Evolutionary conservation across 2,113 vertebrate genomes (phyloP), one percentile per base, ranked within the genome.

Genomic region (Hydrolagus affinis): DNA sequence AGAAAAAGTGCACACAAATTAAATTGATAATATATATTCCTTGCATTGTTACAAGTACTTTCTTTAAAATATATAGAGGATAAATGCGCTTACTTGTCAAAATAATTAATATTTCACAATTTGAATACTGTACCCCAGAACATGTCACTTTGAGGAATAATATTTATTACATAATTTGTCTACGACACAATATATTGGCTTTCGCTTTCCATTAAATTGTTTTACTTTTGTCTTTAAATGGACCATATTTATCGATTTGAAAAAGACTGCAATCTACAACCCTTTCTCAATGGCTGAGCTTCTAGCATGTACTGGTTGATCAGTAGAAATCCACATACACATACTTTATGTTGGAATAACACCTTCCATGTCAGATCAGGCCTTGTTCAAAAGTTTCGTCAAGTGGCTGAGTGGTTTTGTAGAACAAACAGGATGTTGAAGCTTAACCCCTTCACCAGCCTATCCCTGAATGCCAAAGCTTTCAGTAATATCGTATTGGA

Each of bases 381-480:
- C 19, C 32, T 75, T 11, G 21, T 57, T 75, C 32, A 75, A 44
- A 56, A 9, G 32, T 75, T 56, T 4, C 56, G 19, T 75, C 17
- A 56, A 75, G 32, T 75, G 32, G 32, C 73, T 75, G 9, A 75
- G 30, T 75, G 56, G 9, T 21, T 75, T 19, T 75, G 32, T 56
- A 8, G 17, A 56, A 56, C 32, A 44, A 75, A 75, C 73, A 75
- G 32, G 17, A 57, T 44, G 15, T 4, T 75, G 32, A 15, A 75
- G 73, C 73, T 75, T 75, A 75, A 75, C 21, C 73, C 56, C 19
- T 57, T 75, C 73, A 75, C 19, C 30, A 75, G 32, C 30, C 32
- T 30, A n/a, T 56, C 15, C 17, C 12, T 19, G 17, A 69, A 56
- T 56, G 8, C 21, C 32, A 75, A 75, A 11, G 19, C 19, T 75